These are phyloP conservation scores for Hafferia zeledoni DNA, from an alignment of 2,797 vertebrate genomes.

Conservation along the genomic window DNA sequence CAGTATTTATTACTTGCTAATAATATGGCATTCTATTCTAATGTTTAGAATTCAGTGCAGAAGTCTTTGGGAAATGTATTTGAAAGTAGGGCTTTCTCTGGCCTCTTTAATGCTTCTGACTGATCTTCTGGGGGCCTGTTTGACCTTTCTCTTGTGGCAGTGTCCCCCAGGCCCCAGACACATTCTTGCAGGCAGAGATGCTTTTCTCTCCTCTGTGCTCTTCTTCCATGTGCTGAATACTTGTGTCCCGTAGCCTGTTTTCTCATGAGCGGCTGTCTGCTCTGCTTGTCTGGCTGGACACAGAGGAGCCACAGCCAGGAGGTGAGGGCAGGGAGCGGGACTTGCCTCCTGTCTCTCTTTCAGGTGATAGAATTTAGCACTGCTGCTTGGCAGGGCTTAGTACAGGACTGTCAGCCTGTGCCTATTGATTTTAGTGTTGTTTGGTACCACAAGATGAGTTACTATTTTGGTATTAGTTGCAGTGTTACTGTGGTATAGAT, in stretches of 20 bases:
- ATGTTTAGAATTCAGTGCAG: background rate
- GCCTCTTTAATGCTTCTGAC: background rate
- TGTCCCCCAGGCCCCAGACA: background rate
- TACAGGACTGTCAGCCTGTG: background rate
- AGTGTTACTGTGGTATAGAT: background rate
- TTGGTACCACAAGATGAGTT: background rate
- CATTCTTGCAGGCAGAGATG: background rate
- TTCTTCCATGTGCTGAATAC: background rate
- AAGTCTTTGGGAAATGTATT: background rate
- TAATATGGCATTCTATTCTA: background rate
- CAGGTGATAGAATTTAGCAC: background rate
- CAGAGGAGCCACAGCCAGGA: background rate
- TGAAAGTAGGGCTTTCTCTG: background rate
- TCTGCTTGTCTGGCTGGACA: background rate
- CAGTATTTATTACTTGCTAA: background rate
- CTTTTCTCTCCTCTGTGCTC: background rate
- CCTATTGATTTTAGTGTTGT: background rate
- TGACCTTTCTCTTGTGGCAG: background rate
- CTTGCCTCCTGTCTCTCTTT: accelerated
- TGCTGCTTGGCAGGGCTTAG: background rate
- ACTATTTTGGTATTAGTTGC: background rate
- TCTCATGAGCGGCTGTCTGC: background rate
- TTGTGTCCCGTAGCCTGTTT: background rate
- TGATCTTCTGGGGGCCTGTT: background rate
- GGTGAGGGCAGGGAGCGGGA: background rate